Percentiles rank a stretch among this genome's conserved stretches.
Conservation (phyloP, 2,888 invertebrate species). For the Lepetodrilus schrolli region DNA sequence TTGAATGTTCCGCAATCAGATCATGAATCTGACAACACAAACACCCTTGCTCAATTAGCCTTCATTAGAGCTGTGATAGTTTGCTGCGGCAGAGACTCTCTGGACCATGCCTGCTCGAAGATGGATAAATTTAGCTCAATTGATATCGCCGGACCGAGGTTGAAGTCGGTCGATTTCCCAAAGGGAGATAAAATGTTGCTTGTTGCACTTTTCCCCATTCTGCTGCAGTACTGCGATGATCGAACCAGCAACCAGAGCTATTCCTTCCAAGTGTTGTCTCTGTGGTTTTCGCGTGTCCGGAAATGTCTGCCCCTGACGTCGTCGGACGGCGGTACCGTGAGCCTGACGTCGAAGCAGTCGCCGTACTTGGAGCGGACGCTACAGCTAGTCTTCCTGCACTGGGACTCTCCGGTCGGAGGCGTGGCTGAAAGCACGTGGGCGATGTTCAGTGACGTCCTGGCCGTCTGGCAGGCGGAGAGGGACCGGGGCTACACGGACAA, state of each 20-base stretch:
- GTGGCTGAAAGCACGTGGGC: constrained; percentile 60
- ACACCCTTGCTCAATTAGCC: constrained; percentile 22
- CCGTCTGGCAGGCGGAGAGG: constrained; percentile 45
- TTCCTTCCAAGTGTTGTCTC: constrained; percentile 40
- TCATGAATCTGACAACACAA: not conserved
- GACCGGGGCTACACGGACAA: constrained; percentile 29
- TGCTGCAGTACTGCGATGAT: constrained; percentile 31
- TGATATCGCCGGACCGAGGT: not conserved
- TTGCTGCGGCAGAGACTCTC: not conserved
- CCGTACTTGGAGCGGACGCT: constrained; percentile 44
- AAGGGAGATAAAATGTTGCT: constrained; percentile 26
- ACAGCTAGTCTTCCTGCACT: constrained; percentile 60
- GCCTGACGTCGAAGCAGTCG: constrained; percentile 27
- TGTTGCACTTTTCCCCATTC: constrained; percentile 28
- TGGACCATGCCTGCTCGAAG: not conserved
- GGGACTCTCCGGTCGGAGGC: constrained; percentile 72
- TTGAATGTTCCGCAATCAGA: not conserved
- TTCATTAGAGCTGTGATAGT: constrained; percentile 26
- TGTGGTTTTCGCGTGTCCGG: constrained; percentile 35
- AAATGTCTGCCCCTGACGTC: not conserved
- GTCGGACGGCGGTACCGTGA: not conserved
- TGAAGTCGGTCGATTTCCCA: not conserved
- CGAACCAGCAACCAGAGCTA: constrained; percentile 33
- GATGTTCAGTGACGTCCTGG: constrained; percentile 55
- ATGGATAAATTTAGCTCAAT: too few species aligned